Percentiles rank a stretch among this genome's conserved stretches.
Evolutionary conservation across 2,113 vertebrate genomes (phyloP).

Genomic region (Genyomyrus donnyi): DNA sequence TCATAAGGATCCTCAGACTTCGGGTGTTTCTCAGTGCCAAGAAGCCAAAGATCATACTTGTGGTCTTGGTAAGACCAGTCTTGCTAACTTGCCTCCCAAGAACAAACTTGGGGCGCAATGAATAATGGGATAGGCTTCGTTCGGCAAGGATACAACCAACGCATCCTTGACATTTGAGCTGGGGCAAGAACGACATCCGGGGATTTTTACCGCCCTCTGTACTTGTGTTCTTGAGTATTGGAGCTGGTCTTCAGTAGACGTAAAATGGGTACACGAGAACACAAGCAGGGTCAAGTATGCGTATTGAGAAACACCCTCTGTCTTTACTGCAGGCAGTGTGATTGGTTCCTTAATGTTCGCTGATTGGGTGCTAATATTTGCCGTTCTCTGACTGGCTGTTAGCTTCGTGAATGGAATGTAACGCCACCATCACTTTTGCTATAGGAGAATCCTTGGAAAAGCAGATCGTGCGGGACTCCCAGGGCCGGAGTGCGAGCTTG

Average conservation of each 20-base stretch:
- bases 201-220: neutral
- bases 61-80: neutral
- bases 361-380: neutral
- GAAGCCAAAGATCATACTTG: neutral
- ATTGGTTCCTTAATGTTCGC: neutral
- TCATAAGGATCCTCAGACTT: neutral
- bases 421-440: slow-evolving; percentile 14
- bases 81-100: neutral
- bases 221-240: neutral
- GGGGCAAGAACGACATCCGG: neutral
- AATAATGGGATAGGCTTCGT: neutral
- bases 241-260: neutral
- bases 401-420: neutral
- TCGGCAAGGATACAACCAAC: neutral
- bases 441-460: slow-evolving; percentile 61
- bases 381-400: neutral
- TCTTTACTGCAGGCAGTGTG: neutral
- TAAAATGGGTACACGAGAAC: neutral
- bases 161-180: neutral
- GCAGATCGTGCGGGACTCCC: slow-evolving; percentile 56
- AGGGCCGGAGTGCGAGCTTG: slow-evolving; percentile 70
- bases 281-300: neutral
- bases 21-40: neutral
- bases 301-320: neutral
- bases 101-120: neutral